Base-by-base conservation (phyloP, 2,113 vertebrate species). In the Pagrus major region DNA sequence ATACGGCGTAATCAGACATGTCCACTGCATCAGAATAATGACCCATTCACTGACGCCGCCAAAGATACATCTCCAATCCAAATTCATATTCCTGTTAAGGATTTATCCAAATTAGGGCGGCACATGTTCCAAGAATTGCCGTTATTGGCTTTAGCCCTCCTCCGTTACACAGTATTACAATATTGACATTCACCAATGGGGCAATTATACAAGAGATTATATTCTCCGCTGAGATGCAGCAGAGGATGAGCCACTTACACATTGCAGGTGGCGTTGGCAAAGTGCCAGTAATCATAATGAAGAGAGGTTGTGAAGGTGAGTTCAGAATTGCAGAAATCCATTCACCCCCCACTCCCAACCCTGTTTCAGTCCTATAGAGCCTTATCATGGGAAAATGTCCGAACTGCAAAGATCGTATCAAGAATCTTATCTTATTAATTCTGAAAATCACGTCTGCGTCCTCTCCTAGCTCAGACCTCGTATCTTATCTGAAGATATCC, bases 241-340 rank as follows among this genome's bases (percentile, higher is more conserved):
- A 20, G 70, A 66, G 58, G 64, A 23, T 55, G 67, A 81, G 81
- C 42, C 55, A 25, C 58, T 78, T 71, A 58, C 47, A 78, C 46
- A 58, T 18, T 70, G 71, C 87, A 87, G 75, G 74, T 86, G 78
- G 59, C 5, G 27, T 71, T 86, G 81, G 81, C 70, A 49, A 52
- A 77, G 73, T 69, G 85, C 69, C 71, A 23, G 31, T 39, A 27
- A 42, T 84, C 75, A 69, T 77, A 83, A 90, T 71, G 80, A 85
- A 80, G 73, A 68, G 49, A 66, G 52, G 70, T 49, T 67, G 65
- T 60, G 65, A 70, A 70, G 66, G 73, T 75, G 47, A 80, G 21
- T 77, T 82, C 56, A 60, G 46, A 81, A 80, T 86, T 63, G 86
- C 44, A 78, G 51, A 55, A 59, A 66, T 61, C 35, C 49, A n/a